These are phyloP conservation scores for Epirrhoe alternata DNA, from an alignment of 2,888 invertebrate species.

Conservation along the genomic window DNA sequence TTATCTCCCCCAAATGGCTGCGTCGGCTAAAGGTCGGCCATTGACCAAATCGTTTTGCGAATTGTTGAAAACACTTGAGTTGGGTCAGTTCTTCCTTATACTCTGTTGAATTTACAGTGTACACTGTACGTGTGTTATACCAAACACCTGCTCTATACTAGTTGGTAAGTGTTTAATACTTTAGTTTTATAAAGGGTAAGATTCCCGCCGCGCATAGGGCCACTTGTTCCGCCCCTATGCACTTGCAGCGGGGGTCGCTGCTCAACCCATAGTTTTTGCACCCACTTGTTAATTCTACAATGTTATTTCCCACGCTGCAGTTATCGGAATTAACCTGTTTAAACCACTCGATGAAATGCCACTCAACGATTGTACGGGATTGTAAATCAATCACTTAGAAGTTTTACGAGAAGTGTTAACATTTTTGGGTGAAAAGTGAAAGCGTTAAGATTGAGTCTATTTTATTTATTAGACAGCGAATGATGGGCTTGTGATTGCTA, in stretches of 20 bases:
- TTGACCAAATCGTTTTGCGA: conserved; percentile 35
- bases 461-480: background rate
- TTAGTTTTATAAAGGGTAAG: conserved; percentile 38
- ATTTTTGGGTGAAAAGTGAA: conserved; percentile 2
- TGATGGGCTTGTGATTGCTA: background rate
- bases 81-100: conserved; percentile 18
- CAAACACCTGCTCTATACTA: background rate
- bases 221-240: conserved; percentile 84
- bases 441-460: background rate
- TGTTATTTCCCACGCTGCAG: conserved; percentile 72
- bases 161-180: conserved; percentile 20
- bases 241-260: conserved; percentile 75
- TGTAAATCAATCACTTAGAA: conserved; percentile 21
- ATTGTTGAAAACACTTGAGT: conserved; percentile 6
- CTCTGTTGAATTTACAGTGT: conserved; percentile 3
- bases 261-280: conserved; percentile 76
- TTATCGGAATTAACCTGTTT: conserved; percentile 63
- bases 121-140: background rate
- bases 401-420: conserved; percentile 8
- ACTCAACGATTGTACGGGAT: conserved; percentile 24
- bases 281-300: conserved; percentile 63
- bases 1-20: conserved; percentile 33
- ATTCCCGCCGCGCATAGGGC: conserved; percentile 48
- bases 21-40: conserved; percentile 34
- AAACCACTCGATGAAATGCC: conserved; percentile 44